Percentiles rank a stretch among this genome's conserved stretches.
These are phyloP conservation scores for Heteractis magnifica DNA, from an alignment of 92 coral and sea anemone species.

Conservation along the genomic window DNA sequence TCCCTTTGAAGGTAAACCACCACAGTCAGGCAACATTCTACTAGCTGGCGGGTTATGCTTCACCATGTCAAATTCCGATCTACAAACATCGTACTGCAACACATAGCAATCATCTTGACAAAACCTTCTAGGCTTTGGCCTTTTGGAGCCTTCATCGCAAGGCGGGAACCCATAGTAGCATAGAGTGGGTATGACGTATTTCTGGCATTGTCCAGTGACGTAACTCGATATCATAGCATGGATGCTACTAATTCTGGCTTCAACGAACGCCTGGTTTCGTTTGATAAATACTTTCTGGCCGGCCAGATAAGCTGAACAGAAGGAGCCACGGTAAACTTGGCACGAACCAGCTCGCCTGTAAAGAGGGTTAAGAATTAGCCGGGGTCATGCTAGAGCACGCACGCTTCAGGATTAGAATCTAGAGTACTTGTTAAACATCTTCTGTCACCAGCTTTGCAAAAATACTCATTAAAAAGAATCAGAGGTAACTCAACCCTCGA, in stretches of 20 bases:
- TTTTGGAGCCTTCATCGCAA: slow-evolving; percentile 50
- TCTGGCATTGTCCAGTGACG: slow-evolving; percentile 42
- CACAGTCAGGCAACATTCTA: slow-evolving; percentile 45
- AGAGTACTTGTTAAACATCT: not conserved
- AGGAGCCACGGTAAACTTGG: not conserved
- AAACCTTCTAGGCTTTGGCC: slow-evolving; percentile 57
- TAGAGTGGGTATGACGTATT: slow-evolving; percentile 54
- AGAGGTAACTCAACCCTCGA: not conserved
- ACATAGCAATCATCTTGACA: slow-evolving; percentile 76
- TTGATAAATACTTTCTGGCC: slow-evolving; percentile 50
- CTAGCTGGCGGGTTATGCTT: not conserved
- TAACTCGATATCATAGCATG: not conserved
- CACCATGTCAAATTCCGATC: slow-evolving; percentile 41
- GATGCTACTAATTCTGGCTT: not conserved
- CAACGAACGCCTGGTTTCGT: not conserved
- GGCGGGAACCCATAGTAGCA: slow-evolving; percentile 72
- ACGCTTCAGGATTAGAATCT: not conserved
- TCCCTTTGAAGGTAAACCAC: slow-evolving; percentile 52
- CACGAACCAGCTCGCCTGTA: not conserved
- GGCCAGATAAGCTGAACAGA: slow-evolving; percentile 16
- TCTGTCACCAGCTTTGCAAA: not conserved
- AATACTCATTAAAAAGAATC: not conserved
- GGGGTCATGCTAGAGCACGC: not conserved
- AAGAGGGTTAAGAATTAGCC: not conserved
- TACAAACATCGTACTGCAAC: slow-evolving; percentile 58